These are phyloP conservation scores for Mustela lutreola DNA, from an alignment of 2,113 vertebrate species.

Conservation along the genomic window DNA sequence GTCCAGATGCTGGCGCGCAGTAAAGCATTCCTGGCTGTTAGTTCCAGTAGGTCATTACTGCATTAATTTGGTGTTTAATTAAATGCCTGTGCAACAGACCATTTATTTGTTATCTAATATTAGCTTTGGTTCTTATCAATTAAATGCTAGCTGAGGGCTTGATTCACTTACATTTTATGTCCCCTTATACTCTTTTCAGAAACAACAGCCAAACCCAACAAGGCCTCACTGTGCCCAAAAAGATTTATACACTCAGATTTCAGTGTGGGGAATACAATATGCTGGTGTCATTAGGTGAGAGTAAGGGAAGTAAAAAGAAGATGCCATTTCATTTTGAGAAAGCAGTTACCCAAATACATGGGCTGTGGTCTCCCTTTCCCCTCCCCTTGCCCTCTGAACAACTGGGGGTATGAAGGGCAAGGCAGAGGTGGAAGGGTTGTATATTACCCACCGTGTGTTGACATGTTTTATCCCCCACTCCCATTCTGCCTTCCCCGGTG, in stretches of 20 bases:
- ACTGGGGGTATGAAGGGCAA: not conserved
- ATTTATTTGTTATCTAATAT: conserved; percentile 95
- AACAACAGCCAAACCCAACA: conserved; percentile 86
- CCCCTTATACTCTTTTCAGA: conserved; percentile 87
- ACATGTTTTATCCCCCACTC: not conserved
- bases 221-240: conserved; percentile 74
- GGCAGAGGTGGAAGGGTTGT: not conserved
- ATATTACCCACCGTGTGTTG: not conserved
- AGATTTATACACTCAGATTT: conserved; percentile 84
- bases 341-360: conserved; percentile 56
- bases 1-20: conserved; percentile 90
- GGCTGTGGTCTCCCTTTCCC: not conserved
- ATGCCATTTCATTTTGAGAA: conserved; percentile 56
- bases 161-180: conserved; percentile 91
- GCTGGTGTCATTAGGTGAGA: conserved; percentile 77
- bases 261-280: conserved; percentile 75
- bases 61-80: conserved; percentile 94
- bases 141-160: conserved; percentile 92
- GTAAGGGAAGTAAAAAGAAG: conserved; percentile 79
- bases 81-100: conserved; percentile 94
- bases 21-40: conserved; percentile 92
- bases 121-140: conserved; percentile 94
- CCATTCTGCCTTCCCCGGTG: not conserved
- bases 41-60: conserved; percentile 93
- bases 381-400: not conserved